Percentiles rank a stretch among this genome's conserved stretches.
These are phyloP conservation scores for Drosophila kurseongensis DNA, from an alignment of 1,140 invertebrate species.

Conservation along the genomic window DNA sequence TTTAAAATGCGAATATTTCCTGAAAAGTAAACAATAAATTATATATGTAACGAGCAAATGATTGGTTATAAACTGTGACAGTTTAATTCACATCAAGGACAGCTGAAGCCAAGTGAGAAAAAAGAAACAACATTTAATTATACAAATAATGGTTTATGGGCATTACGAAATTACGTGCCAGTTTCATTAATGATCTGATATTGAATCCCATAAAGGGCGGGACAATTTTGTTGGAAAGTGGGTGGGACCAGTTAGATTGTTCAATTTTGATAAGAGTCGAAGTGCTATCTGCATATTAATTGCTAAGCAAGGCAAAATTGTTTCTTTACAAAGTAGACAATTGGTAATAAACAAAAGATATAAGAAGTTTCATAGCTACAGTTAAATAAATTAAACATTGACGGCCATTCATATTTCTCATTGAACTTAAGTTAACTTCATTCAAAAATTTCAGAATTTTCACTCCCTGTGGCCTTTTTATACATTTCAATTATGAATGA, in stretches of 20 bases:
- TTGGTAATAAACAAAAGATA: constrained; percentile 23
- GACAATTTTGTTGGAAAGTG: background rate
- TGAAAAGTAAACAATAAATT: constrained; percentile 35
- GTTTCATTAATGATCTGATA: constrained; percentile 42
- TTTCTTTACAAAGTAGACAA: constrained; percentile 10
- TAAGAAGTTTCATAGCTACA: background rate
- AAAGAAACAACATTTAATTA: constrained; percentile 42
- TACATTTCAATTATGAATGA: constrained; percentile 19
- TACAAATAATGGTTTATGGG: constrained; percentile 62
- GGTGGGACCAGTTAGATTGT: constrained; percentile 20
- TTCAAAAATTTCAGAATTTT: constrained; percentile 7
- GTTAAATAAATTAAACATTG: constrained; percentile 5
- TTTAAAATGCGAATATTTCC: constrained; percentile 46
- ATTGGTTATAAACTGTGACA: constrained; percentile 45
- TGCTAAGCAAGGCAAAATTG: no score
- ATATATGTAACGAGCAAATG: constrained; percentile 20
- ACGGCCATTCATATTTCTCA: background rate
- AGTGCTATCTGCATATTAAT: constrained; percentile 15
- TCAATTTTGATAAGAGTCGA: constrained; percentile 13
- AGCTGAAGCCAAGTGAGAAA: constrained; percentile 17
- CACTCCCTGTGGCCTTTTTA: background rate
- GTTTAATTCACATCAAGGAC: constrained; percentile 61
- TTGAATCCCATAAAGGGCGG: constrained; percentile 3
- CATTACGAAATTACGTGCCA: constrained; percentile 31
- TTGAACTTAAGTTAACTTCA: constrained; percentile 6